Percentiles rank a stretch among this genome's conserved stretches.
Conservation (phyloP, 2,113 vertebrate species). For the Alligator sinensis region DNA sequence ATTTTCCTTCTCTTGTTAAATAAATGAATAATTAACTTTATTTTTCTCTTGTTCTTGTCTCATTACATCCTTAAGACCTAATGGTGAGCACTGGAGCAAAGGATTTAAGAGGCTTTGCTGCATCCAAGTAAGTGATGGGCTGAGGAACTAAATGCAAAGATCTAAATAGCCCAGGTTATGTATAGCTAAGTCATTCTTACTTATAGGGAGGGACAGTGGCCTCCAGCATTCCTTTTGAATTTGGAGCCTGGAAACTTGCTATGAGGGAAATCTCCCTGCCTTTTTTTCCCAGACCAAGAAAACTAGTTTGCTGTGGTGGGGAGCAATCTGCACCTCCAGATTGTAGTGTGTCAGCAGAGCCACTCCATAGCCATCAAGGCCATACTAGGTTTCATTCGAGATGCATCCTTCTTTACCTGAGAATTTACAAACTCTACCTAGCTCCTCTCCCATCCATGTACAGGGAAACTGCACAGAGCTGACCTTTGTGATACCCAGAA, state of each 20-base stretch:
- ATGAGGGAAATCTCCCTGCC: neutral
- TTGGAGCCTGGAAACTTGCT: neutral
- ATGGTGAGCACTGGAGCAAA: conserved; percentile 1
- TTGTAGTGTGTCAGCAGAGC: neutral
- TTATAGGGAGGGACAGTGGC: rapidly evolving
- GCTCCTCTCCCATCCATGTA: neutral
- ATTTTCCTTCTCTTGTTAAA: conserved; percentile 4
- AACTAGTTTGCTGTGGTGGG: neutral
- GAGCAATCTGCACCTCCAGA: too few relatives aligned
- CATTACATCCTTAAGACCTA: conserved; percentile 48
- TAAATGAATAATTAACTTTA: conserved; percentile 54
- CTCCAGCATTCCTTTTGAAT: neutral
- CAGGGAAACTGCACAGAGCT: neutral
- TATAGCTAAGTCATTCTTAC: neutral
- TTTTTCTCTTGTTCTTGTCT: conserved; percentile 43
- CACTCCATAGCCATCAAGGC: neutral
- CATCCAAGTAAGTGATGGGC: rapidly evolving
- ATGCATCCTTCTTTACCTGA: neutral
- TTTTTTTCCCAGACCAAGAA: neutral
- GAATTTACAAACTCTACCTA: neutral
- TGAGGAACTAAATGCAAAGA: neutral
- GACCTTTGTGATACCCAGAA: neutral
- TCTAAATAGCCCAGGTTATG: neutral
- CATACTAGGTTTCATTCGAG: neutral
- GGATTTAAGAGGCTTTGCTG: rapidly evolving